Evolutionary conservation across 2,888 invertebrate genomes (phyloP).

Genomic region (Oscheius sp.): DNA sequence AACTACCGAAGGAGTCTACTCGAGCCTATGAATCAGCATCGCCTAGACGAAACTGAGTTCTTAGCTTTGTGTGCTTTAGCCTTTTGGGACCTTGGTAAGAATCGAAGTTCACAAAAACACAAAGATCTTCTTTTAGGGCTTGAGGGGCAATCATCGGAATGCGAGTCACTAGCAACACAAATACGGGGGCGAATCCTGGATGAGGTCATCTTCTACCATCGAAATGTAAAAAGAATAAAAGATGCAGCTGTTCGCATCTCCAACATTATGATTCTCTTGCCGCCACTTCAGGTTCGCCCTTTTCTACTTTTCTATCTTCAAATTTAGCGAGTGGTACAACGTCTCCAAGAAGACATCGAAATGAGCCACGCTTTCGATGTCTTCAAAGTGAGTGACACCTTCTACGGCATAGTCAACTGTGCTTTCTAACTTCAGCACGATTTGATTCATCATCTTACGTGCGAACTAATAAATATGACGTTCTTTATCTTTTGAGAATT

Average conservation of each 20-base stretch:
- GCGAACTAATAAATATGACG: too few relatives aligned
- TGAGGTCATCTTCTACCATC: neutral
- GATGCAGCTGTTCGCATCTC: slow-evolving; percentile 8
- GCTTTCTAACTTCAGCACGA: neutral
- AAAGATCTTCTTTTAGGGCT: too few relatives aligned
- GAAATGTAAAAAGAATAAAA: neutral
- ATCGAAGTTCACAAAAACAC: too few relatives aligned
- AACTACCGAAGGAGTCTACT: neutral
- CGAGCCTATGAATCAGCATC: neutral
- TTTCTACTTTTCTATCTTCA: too few relatives aligned
- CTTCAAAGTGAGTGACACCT: neutral
- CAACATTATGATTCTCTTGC: neutral
- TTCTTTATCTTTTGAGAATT: too few relatives aligned
- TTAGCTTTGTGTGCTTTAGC: neutral
- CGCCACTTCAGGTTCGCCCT: slow-evolving; percentile 5
- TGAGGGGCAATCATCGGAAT: neutral
- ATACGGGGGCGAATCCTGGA: neutral
- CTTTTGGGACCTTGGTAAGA: slow-evolving; percentile 18
- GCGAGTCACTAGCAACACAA: neutral
- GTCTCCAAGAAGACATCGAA: neutral
- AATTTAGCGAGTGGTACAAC: neutral
- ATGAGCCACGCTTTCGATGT: neutral
- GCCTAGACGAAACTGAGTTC: slow-evolving; percentile 13
- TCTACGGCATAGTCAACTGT: neutral
- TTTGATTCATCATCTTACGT: too few relatives aligned